A percentile compares a stretch with the other conserved stretches of the same genome.
Conservation (phyloP, 2,888 invertebrate genomes). For the Drosophila ustulata region DNA sequence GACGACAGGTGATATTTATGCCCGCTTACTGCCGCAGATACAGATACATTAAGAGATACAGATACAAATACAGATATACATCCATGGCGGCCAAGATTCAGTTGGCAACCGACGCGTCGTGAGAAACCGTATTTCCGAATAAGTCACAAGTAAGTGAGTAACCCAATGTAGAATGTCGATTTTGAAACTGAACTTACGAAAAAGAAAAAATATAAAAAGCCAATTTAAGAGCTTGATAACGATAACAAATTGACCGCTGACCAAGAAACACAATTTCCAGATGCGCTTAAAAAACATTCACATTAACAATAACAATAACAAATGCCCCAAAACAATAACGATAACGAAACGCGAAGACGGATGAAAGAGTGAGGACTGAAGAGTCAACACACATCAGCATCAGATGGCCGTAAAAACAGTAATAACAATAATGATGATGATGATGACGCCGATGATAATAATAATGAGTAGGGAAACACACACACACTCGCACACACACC, state of each 20-base stretch:
- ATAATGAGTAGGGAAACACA: slow-evolving; percentile 1
- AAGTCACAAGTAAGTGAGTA: slow-evolving; percentile 39
- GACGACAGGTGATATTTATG: slow-evolving; percentile 80
- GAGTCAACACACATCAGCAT: not conserved
- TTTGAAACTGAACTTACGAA: slow-evolving; percentile 39
- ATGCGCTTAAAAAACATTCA: slow-evolving; percentile 31
- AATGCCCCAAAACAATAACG: slow-evolving; percentile 20
- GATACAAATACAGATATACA: slow-evolving; percentile 31
- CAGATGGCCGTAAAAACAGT: slow-evolving; percentile 3
- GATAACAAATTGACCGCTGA: slow-evolving; percentile 49
- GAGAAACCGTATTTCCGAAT: slow-evolving; percentile 74
- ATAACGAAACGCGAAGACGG: slow-evolving; percentile 12
- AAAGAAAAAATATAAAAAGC: slow-evolving; percentile 29
- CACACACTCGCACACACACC: slow-evolving; percentile 72
- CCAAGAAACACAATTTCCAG: slow-evolving; percentile 63
- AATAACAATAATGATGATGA: not conserved
- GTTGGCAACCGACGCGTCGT: slow-evolving; percentile 60
- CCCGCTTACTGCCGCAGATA: slow-evolving; percentile 37
- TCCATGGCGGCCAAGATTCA: slow-evolving; percentile 20
- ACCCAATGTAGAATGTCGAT: slow-evolving; percentile 11
- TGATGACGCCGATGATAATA: slow-evolving; percentile 1
- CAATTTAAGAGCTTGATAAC: slow-evolving; percentile 31
- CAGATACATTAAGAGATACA: slow-evolving; percentile 47
- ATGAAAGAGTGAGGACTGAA: slow-evolving; percentile 8
- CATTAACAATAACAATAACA: slow-evolving; percentile 30